phyloP scores from a whole-genome alignment of 2,888 invertebrate genomes.

The Drosophila neotestacea region DNA sequence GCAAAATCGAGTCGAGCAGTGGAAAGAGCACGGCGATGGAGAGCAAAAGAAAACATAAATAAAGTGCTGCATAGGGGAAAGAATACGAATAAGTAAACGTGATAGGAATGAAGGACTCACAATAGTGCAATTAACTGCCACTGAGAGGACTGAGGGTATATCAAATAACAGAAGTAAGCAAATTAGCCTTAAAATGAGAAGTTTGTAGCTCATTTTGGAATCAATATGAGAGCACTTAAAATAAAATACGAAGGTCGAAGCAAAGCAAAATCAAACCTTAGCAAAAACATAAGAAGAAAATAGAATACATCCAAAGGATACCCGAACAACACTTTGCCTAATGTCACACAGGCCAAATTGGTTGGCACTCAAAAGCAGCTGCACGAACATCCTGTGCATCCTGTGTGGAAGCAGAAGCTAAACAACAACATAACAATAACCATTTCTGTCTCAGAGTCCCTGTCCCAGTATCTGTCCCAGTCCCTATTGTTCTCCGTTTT shows the following conservation, averaged over 20 bases:
- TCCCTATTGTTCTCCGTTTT: slow-evolving; percentile 32
- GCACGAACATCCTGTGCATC: slow-evolving; percentile 73
- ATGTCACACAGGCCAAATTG: slow-evolving; percentile 62
- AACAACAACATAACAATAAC: slow-evolving; percentile 67
- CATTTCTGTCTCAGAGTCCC: slow-evolving; percentile 38
- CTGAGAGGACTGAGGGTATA: slow-evolving; percentile 17
- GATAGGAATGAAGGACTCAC: slow-evolving; percentile 14
- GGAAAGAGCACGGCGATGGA: slow-evolving; percentile 13
- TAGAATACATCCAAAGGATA: slow-evolving; percentile 27
- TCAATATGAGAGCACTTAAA: slow-evolving; percentile 29
- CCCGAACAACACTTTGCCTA: slow-evolving; percentile 51
- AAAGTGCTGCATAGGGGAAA: neutral
- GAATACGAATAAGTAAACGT: neutral
- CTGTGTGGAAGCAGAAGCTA: slow-evolving; percentile 54
- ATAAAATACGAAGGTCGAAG: slow-evolving; percentile 21
- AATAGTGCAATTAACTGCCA: slow-evolving; percentile 37
- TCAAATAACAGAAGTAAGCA: slow-evolving; percentile 27
- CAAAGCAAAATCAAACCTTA: slow-evolving; percentile 46
- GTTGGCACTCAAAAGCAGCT: slow-evolving; percentile 70
- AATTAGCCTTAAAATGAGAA: slow-evolving; percentile 30
- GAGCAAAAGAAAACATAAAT: slow-evolving; percentile 10
- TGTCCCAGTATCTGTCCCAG: neutral
- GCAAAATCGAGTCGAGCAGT: slow-evolving; percentile 36
- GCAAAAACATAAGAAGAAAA: neutral
- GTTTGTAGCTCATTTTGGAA: slow-evolving; percentile 17